phyloP scores from a whole-genome alignment of 2,113 vertebrate genomes.

The Cryptotis parvus region DNA sequence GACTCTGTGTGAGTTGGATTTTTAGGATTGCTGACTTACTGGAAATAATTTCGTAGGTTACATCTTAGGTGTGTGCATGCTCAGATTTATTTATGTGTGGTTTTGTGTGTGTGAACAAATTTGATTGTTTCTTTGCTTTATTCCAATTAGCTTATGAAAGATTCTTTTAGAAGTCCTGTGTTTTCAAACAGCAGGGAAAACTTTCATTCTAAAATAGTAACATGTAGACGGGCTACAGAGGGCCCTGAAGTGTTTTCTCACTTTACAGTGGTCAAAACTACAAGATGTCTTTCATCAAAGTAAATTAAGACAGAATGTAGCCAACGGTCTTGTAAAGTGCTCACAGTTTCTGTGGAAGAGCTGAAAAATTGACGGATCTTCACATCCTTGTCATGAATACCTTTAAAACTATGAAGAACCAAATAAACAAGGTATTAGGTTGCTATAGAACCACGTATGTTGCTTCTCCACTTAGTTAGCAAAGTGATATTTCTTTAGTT shows the following conservation, averaged over 20 bases:
- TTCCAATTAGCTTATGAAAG: not conserved
- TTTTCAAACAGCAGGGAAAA: not conserved
- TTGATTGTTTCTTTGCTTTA: not conserved
- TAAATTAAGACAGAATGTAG: not conserved
- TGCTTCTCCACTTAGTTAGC: too few relatives aligned
- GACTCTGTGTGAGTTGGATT: not conserved
- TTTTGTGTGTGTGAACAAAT: not conserved
- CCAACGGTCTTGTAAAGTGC: not conserved
- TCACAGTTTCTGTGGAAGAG: not conserved
- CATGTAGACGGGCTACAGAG: not conserved
- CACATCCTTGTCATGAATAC: not conserved
- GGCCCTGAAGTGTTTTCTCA: constrained; percentile 25
- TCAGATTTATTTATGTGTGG: not conserved
- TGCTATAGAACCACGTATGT: not conserved
- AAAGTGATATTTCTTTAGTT: too few relatives aligned
- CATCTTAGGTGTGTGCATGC: not conserved
- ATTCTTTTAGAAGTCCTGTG: not conserved
- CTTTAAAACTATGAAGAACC: not conserved
- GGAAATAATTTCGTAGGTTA: not conserved
- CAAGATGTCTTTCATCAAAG: not conserved
- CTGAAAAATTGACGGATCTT: not conserved
- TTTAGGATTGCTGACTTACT: not conserved
- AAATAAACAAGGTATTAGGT: not conserved
- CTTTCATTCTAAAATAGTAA: not conserved
- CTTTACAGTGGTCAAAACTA: not conserved